phyloP scores from a whole-genome alignment of 2,113 vertebrate species.

The Sigmodon hispidus region DNA sequence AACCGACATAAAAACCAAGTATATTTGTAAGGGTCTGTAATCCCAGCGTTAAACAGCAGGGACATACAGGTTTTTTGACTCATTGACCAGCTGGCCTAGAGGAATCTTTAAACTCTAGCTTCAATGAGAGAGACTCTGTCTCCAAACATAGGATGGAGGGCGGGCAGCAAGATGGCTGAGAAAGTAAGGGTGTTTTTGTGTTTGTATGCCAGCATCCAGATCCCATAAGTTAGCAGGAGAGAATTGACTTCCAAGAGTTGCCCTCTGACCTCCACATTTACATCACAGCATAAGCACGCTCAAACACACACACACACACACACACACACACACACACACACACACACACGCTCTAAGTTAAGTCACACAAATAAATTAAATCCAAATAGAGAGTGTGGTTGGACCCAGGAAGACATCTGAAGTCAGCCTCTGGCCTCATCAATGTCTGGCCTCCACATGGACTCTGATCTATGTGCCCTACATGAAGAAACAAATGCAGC shows the following conservation, averaged over 20 bases:
- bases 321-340: neutral
- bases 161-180: neutral
- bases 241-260: neutral
- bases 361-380: neutral
- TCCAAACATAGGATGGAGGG: neutral
- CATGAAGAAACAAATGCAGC: neutral
- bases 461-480: neutral
- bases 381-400: neutral
- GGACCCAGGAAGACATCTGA: neutral
- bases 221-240: neutral
- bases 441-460: neutral
- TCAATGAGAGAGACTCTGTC: neutral
- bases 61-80: neutral
- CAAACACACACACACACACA: neutral
- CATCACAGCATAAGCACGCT: neutral
- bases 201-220: too few relatives aligned
- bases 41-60: neutral
- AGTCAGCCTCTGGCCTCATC: neutral
- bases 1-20: neutral
- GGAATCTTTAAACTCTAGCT: neutral
- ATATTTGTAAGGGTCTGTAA: neutral
- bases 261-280: neutral
- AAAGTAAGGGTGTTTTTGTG: neutral
- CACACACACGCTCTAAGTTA: neutral
- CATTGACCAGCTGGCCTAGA: neutral